These are phyloP conservation scores for Sorex fumeus DNA, from an alignment of 2,113 vertebrate genomes.

Conservation along the genomic window DNA sequence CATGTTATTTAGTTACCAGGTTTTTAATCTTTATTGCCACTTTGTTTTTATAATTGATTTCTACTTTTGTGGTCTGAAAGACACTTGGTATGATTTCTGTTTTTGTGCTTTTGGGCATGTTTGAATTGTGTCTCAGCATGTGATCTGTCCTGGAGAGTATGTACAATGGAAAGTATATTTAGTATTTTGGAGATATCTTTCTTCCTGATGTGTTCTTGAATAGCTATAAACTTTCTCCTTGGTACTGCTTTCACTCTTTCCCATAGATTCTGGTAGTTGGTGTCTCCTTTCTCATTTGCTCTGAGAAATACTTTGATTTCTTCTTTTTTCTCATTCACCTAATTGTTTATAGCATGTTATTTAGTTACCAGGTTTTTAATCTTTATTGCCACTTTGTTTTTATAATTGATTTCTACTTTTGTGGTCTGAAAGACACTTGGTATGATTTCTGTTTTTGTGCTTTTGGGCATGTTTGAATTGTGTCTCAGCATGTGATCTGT, in stretches of 20 bases:
- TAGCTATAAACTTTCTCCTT: background rate
- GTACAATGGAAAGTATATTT: background rate
- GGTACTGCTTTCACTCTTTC: background rate
- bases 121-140: background rate
- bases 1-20: background rate
- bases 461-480: background rate
- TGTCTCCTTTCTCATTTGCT: background rate
- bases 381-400: background rate
- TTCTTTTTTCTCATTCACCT: background rate
- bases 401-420: background rate
- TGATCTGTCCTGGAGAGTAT: background rate
- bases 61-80: background rate
- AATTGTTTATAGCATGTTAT: background rate
- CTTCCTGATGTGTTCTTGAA: background rate
- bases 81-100: background rate
- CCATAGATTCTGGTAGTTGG: background rate
- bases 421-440: background rate
- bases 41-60: background rate
- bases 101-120: background rate
- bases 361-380: background rate
- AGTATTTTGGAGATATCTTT: background rate
- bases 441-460: background rate
- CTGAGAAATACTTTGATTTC: background rate
- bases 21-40: background rate
- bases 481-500: background rate